Conservation (phyloP, 2,888 invertebrate species). For the Teleiodes luculella region DNA sequence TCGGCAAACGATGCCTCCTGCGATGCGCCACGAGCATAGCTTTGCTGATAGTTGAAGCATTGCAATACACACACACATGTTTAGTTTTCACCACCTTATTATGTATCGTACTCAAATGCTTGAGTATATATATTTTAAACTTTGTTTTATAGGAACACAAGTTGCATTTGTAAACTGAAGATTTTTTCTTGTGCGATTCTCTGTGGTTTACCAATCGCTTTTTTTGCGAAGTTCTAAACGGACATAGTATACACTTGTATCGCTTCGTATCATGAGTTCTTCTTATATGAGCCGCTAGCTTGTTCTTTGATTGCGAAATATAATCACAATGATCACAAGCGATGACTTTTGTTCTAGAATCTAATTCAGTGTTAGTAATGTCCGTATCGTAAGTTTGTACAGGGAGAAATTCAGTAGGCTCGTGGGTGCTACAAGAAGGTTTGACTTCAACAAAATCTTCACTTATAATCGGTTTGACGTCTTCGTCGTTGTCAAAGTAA, state of each 20-base stretch:
- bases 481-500: background rate
- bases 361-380: background rate
- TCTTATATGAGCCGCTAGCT: background rate
- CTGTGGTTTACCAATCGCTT: conserved; percentile 40
- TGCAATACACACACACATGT: conserved; percentile 47
- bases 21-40: conserved; percentile 55
- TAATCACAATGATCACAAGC: background rate
- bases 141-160: conserved; percentile 41
- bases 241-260: conserved; percentile 37
- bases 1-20: conserved; percentile 41
- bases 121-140: conserved; percentile 50
- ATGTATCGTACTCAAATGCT: conserved; percentile 55
- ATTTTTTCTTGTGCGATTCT: conserved; percentile 28
- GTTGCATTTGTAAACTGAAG: conserved; percentile 28
- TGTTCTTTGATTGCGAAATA: no score
- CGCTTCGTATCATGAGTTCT: conserved; percentile 30
- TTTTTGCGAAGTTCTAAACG: conserved; percentile 36
- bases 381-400: background rate
- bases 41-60: conserved; percentile 46
- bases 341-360: background rate
- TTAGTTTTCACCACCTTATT: conserved; percentile 48
- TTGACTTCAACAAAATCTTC: background rate
- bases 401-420: background rate
- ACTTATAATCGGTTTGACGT: background rate
- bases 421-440: background rate